phyloP scores from a whole-genome alignment of 2,113 vertebrate genomes.

The Brachypodius melanocephalos region DNA sequence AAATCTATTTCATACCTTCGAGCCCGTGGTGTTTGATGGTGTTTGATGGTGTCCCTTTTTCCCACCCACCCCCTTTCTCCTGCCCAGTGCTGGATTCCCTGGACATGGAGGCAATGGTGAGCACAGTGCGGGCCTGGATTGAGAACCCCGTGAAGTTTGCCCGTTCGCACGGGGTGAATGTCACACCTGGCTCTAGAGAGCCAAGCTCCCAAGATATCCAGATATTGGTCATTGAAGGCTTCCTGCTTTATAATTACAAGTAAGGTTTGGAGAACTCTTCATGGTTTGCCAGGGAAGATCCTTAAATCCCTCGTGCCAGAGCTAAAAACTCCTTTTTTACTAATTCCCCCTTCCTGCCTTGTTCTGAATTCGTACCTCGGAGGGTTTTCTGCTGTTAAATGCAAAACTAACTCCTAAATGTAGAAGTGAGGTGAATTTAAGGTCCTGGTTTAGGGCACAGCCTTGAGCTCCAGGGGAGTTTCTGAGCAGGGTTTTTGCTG shows the following conservation, averaged over 20 bases:
- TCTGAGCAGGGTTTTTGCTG: background rate
- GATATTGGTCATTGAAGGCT: conserved; percentile 91
- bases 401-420: background rate
- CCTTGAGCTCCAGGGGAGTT: background rate
- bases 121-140: conserved; percentile 87
- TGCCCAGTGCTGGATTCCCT: conserved; percentile 75
- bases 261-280: conserved; percentile 57
- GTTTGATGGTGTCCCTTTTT: background rate
- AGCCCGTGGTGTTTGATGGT: background rate
- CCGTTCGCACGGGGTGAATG: conserved; percentile 85
- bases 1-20: background rate
- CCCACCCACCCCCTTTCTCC: conserved; percentile 54
- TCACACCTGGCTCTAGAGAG: conserved; percentile 52
- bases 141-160: conserved; percentile 91
- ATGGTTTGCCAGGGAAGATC: background rate
- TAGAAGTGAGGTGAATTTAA: background rate
- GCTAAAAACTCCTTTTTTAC: background rate
- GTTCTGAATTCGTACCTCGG: rapidly evolving
- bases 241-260: conserved; percentile 92
- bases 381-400: background rate
- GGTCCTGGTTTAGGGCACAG: background rate
- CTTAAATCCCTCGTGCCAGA: background rate
- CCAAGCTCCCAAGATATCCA: conserved; percentile 72
- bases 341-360: background rate
- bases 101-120: conserved; percentile 97